These are phyloP conservation scores for Virgularia gustaviana DNA, from an alignment of 92 coral and sea anemone species.

Conservation along the genomic window DNA sequence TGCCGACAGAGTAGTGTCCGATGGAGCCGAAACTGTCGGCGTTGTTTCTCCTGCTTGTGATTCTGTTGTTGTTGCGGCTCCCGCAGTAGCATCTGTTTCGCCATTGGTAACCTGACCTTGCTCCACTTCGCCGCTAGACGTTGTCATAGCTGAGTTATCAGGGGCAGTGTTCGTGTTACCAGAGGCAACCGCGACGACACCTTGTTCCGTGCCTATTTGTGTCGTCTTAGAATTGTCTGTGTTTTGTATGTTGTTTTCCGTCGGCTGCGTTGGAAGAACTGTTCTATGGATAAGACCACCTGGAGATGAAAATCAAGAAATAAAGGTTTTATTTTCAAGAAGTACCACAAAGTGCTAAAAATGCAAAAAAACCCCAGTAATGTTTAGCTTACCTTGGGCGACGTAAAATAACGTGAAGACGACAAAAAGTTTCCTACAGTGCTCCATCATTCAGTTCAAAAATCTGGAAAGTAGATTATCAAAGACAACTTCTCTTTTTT, in stretches of 20 bases:
- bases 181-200: conserved; percentile 14
- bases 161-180: conserved; percentile 6
- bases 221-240: neutral
- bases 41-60: neutral
- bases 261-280: neutral
- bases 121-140: neutral
- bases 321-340: no score
- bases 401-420: no score
- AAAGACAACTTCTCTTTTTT: no score
- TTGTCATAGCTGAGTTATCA: neutral
- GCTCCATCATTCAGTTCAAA: no score
- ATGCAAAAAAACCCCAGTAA: no score
- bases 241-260: neutral
- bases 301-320: neutral
- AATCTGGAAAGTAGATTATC: no score
- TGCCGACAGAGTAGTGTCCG: neutral
- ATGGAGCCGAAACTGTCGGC: neutral
- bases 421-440: no score
- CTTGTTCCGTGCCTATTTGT: conserved; percentile 41
- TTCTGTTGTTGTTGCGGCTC: neutral
- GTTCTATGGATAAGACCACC: conserved; percentile 19
- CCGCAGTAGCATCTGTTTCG: neutral
- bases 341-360: no score
- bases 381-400: no score
- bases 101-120: neutral